A percentile compares a stretch with the other conserved stretches of the same genome.
These are phyloP conservation scores for Diplolepis rosae DNA, from an alignment of 2,888 invertebrate genomes.

Conservation along the genomic window DNA sequence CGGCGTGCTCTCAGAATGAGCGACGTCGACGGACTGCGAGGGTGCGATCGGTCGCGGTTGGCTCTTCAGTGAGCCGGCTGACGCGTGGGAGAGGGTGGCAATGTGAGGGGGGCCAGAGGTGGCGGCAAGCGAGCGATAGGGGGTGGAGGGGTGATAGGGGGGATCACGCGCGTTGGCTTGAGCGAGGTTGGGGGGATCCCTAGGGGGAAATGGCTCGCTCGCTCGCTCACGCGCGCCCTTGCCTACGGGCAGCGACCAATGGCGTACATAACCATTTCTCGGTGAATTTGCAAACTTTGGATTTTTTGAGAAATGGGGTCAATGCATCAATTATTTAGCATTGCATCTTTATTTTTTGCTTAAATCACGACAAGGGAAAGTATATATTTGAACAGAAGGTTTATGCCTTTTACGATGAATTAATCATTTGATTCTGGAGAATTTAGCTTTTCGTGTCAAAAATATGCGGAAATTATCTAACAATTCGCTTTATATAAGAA, in stretches of 20 bases:
- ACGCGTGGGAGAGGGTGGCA: conserved; percentile 51
- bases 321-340: conserved; percentile 22
- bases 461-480: no score
- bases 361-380: no score
- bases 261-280: conserved; percentile 32
- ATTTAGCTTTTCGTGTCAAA: no score
- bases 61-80: conserved; percentile 60
- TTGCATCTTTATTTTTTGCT: no score
- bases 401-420: no score
- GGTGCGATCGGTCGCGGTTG: conserved; percentile 70
- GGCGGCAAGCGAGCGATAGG: conserved; percentile 44
- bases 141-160: conserved; percentile 40
- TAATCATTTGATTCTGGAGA: no score
- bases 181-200: conserved; percentile 30
- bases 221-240: conserved; percentile 69
- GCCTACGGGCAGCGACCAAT: conserved; percentile 58
- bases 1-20: conserved; percentile 59
- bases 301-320: conserved; percentile 20
- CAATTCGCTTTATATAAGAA: no score
- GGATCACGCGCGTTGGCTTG: conserved; percentile 40
- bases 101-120: conserved; percentile 49
- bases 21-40: conserved; percentile 71
- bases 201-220: conserved; percentile 49
- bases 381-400: no score
- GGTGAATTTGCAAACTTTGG: conserved; percentile 22